Base-by-base conservation (phyloP, 2,797 vertebrate species). In the Poliocrania exsul region DNA sequence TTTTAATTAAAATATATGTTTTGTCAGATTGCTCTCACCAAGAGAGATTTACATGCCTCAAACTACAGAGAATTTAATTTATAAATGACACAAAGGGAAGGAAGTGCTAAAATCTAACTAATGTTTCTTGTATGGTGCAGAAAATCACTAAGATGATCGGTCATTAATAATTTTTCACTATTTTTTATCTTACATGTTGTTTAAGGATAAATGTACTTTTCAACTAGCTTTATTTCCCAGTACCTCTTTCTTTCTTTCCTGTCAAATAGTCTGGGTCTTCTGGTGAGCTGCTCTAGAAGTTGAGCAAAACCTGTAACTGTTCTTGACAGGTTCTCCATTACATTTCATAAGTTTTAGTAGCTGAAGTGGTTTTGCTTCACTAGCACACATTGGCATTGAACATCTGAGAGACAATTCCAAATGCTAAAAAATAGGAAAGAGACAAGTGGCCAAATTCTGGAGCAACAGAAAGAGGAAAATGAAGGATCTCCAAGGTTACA, bases 1-100 rank as follows among this genome's bases (percentile, higher is more conserved):
- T 91, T 94, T 88, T 74, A 75, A 86, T 72, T 75, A 86, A 83
- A 92, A 75, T 57, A 28, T n/a, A 70, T 8, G 17, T 83, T 88
- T 74, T 75, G 15, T 67, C 46, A 74, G n/a, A 54, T 54, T 79
- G 29, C 1, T 18, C 9, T 75, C 9, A 35, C 35, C 29, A n/a
- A n/a, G 2, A 44, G 7, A 57, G 14, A 5, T 75, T 78, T 79
- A 26, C 21, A 21, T 37, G n/a, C 8, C 21, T 84, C 28, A 53
- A 60, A 46, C 50, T 50, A 71, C 10, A 67, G 23, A 50, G 40
- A 3, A 53, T 49, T 88, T 74, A 60, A 86, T 65, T 88, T 64
- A 56, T 29, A 49, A 89, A 80, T 28, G 15, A 64, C 17, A 83
- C 14, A 71, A 90, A 73, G 9, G 13, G 15, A 90, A 92, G 9